Percentiles rank a stretch among this genome's conserved stretches.
These are phyloP conservation scores for Sinella curviseta DNA, from an alignment of 1,140 invertebrate species.

Conservation along the genomic window DNA sequence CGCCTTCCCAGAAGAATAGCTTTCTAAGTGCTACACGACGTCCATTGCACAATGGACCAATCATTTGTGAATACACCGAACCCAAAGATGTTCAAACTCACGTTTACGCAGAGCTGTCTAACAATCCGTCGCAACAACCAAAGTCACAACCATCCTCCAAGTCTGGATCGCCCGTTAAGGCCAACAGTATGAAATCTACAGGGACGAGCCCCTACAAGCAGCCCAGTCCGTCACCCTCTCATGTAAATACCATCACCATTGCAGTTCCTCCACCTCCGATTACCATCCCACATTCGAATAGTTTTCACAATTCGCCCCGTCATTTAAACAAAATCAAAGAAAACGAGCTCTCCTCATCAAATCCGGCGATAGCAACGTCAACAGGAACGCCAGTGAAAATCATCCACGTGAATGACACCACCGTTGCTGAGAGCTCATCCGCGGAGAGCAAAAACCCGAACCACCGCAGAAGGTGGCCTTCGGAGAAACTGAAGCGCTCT, in stretches of 20 bases:
- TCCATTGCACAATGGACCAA: constrained; percentile 55
- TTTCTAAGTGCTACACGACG: neutral
- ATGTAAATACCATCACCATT: constrained; percentile 5
- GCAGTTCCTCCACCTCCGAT: constrained; percentile 3
- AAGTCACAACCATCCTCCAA: neutral
- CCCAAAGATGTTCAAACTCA: constrained; percentile 65
- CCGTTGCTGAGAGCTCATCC: neutral
- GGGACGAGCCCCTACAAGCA: neutral
- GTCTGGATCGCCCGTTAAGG: neutral
- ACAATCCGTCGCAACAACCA: constrained; percentile 55
- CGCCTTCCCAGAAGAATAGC: constrained; percentile 19
- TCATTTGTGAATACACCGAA: constrained; percentile 69
- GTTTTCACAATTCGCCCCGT: constrained; percentile 4
- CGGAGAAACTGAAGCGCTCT: constrained; percentile 12
- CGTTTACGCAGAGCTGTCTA: constrained; percentile 66
- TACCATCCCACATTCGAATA: neutral
- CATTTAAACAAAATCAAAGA: neutral
- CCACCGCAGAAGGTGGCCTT: neutral
- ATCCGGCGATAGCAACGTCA: neutral
- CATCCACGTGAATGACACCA: constrained; percentile 14
- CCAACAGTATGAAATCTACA: neutral
- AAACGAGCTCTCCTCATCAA: neutral
- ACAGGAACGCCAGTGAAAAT: neutral
- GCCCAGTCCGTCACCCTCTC: neutral
- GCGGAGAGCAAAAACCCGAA: neutral